These are phyloP conservation scores for Fistularia tabacaria DNA, from an alignment of 2,797 vertebrate species.

Conservation along the genomic window DNA sequence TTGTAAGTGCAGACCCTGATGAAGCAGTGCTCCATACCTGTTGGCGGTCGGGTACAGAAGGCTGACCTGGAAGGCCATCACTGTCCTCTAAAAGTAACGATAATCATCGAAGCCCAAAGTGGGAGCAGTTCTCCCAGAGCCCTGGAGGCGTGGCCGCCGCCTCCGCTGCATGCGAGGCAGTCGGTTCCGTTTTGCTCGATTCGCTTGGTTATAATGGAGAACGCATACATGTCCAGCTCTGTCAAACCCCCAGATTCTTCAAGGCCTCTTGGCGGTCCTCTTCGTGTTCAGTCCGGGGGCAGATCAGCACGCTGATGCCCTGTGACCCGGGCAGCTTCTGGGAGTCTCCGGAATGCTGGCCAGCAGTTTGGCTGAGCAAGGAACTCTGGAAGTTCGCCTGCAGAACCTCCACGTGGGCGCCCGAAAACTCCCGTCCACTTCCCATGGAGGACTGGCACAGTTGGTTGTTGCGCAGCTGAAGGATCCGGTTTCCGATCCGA, in stretches of 20 bases:
- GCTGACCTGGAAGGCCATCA: too few relatives aligned
- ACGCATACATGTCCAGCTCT: neutral
- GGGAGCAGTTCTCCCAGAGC: too few relatives aligned
- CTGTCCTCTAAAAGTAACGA: too few relatives aligned
- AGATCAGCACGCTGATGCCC: conserved; percentile 86
- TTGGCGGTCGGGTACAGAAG: too few relatives aligned
- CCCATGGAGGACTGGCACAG: conserved; percentile 78
- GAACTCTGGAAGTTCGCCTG: conserved; percentile 30
- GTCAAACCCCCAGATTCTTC: conserved; percentile 83
- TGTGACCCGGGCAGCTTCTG: conserved; percentile 73
- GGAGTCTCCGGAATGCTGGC: conserved; percentile 52
- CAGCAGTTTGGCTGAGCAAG: conserved; percentile 38
- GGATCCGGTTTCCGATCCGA: conserved; percentile 8
- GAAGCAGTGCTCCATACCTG: too few relatives aligned
- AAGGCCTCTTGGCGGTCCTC: conserved; percentile 81
- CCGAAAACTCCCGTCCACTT: conserved; percentile 72
- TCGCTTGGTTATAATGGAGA: too few relatives aligned
- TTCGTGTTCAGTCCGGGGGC: conserved; percentile 70
- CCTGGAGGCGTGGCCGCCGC: too few relatives aligned
- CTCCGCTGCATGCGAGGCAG: too few relatives aligned
- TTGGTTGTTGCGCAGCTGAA: conserved; percentile 62
- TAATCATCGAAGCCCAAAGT: too few relatives aligned
- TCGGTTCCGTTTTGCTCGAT: too few relatives aligned
- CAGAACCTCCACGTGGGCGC: neutral
- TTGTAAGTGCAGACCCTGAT: too few relatives aligned